phyloP scores from a whole-genome alignment of 2,113 vertebrate species.

The Panthera tigris region DNA sequence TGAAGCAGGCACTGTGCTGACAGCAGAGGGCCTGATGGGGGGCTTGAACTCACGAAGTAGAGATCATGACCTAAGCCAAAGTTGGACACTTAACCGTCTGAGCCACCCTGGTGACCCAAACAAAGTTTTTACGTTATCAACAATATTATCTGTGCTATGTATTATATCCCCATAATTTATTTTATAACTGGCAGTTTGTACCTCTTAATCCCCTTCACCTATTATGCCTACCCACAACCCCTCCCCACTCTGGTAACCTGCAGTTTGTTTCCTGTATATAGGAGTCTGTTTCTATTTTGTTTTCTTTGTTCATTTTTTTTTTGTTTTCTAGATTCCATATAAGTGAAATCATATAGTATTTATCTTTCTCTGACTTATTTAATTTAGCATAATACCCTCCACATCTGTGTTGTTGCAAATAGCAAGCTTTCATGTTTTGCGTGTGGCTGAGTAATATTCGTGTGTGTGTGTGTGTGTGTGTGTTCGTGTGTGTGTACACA shows the following conservation, averaged over 20 bases:
- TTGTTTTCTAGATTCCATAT: background rate
- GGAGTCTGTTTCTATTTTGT: background rate
- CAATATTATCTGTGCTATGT: background rate
- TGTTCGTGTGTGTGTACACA: background rate
- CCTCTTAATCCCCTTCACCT: background rate
- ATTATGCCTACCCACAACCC: background rate
- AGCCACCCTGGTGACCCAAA: too few relatives aligned
- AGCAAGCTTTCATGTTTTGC: background rate
- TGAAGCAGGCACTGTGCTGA: too few relatives aligned
- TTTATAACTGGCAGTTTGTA: background rate
- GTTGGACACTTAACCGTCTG: too few relatives aligned
- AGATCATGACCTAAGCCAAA: too few relatives aligned
- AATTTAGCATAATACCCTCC: background rate
- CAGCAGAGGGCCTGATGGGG: too few relatives aligned
- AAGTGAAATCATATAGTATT: background rate
- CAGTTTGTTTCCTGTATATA: background rate
- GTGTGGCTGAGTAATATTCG: background rate
- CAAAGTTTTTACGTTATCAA: background rate
- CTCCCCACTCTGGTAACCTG: background rate
- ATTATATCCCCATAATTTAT: background rate
- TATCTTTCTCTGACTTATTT: background rate
- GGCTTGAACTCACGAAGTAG: too few relatives aligned
- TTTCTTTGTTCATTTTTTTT: background rate
- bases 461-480: background rate
- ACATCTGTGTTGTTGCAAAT: background rate